These are phyloP conservation scores for Pelobates cultripes DNA, from an alignment of 2,797 vertebrate genomes.

Conservation along the genomic window DNA sequence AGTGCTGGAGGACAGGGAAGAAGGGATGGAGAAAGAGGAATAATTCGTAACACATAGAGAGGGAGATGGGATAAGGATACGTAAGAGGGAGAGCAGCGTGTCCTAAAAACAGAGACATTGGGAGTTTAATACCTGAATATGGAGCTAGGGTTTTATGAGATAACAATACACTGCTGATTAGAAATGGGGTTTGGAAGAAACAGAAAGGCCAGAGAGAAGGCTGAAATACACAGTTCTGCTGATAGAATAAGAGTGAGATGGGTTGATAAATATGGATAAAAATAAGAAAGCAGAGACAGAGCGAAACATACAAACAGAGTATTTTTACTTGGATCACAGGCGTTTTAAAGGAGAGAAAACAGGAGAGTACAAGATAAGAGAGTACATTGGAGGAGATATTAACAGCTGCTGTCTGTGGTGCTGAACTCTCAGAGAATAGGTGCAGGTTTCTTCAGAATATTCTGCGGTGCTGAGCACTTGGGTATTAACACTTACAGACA, in stretches of 20 bases:
- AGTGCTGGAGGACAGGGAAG: background rate
- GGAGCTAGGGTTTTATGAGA: background rate
- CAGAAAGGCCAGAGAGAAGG: too few species aligned
- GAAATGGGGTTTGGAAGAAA: background rate
- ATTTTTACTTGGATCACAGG: too few species aligned
- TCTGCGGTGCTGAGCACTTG: background rate
- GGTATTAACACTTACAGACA: background rate
- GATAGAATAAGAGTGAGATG: too few species aligned
- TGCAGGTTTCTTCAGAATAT: background rate
- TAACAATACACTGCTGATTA: background rate
- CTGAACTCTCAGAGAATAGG: constrained; percentile 20
- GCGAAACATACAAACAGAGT: too few species aligned
- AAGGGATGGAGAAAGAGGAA: background rate
- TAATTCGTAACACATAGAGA: background rate
- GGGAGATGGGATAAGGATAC: background rate
- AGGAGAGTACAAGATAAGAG: background rate
- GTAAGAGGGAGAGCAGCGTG: background rate
- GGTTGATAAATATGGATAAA: too few species aligned
- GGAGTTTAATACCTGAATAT: background rate
- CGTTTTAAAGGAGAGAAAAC: too few species aligned
- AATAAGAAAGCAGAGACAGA: too few species aligned
- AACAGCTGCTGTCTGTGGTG: constrained; percentile 34
- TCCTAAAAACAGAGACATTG: background rate
- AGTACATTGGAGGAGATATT: background rate
- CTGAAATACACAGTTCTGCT: too few species aligned